Conservation (phyloP, 2,797 vertebrate genomes). For the Alosa sapidissima region DNA sequence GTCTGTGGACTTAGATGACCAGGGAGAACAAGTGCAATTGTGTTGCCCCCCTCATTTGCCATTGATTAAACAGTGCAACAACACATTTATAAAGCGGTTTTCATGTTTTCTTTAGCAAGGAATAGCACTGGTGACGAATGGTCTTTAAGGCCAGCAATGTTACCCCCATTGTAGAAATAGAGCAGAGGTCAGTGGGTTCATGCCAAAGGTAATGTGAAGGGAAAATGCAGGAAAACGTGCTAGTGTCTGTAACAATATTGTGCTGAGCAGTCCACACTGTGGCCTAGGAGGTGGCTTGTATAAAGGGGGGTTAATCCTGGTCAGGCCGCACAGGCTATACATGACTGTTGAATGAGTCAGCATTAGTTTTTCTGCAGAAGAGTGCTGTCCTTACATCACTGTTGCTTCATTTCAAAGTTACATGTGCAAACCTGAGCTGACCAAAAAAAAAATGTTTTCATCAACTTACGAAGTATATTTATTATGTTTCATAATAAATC, state of each 20-base stretch:
- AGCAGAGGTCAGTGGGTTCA: conserved; percentile 2
- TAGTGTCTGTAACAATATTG: conserved; percentile 34
- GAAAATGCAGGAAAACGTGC: conserved; percentile 42
- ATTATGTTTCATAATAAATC: background rate
- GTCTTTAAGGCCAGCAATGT: background rate
- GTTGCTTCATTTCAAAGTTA: background rate
- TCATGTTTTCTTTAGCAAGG: background rate
- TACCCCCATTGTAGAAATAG: background rate
- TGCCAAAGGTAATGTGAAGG: conserved; percentile 20
- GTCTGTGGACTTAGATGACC: background rate
- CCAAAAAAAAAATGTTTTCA: background rate
- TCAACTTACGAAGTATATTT: background rate
- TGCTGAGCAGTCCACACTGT: conserved; percentile 31
- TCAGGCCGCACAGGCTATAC: conserved; percentile 19
- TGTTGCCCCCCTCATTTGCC: background rate
- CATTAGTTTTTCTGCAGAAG: conserved; percentile 16
- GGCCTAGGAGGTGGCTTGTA: conserved; percentile 32
- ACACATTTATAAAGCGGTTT: background rate
- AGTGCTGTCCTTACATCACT: conserved; percentile 9
- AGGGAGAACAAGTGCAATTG: background rate
- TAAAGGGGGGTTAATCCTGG: conserved; percentile 29
- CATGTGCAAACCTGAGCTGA: background rate
- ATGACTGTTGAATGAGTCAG: conserved; percentile 31
- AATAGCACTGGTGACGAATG: background rate
- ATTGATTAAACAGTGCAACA: background rate